Evolutionary conservation across 64 coral and sea anemone species (phyloP).

Genomic region (Stichodactyla helianthus): DNA sequence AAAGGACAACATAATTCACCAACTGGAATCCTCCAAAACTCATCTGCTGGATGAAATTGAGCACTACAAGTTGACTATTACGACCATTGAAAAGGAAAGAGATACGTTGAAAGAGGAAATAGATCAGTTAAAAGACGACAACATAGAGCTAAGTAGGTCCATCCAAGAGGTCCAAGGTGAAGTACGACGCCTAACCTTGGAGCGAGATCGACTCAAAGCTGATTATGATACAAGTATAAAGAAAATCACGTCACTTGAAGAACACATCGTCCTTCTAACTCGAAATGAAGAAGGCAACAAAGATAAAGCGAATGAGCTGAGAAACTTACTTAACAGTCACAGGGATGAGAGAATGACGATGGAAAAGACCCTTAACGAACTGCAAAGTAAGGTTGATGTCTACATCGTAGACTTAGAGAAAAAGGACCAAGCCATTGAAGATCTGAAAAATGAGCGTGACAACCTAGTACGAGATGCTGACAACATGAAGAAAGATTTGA

Average conservation of each 20-base stretch:
- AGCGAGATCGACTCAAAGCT: constrained; percentile 56
- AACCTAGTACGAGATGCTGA: constrained; percentile 48
- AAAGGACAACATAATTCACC: constrained; percentile 79
- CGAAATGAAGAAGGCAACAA: constrained; percentile 51
- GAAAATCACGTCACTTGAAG: constrained; percentile 52
- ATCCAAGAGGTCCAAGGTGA: constrained; percentile 56
- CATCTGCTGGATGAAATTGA: constrained; percentile 72
- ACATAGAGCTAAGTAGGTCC: constrained; percentile 65
- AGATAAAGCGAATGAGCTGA: constrained; percentile 69
- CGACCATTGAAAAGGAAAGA: constrained; percentile 49
- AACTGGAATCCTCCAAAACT: constrained; percentile 60
- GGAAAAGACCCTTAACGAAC: constrained; percentile 68
- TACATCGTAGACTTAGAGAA: constrained; percentile 55
- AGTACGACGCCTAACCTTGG: constrained; percentile 39
- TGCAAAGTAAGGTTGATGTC: constrained; percentile 58
- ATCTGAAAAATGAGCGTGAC: constrained; percentile 54
- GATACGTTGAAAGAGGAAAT: constrained; percentile 66
- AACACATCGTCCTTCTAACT: constrained; percentile 53
- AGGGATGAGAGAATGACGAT: constrained; percentile 54
- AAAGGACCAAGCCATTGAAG: constrained; percentile 56
- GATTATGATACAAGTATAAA: constrained; percentile 64
- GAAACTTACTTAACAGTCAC: constrained; percentile 33
- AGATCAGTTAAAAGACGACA: constrained; percentile 56
- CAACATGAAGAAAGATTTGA: constrained; percentile 68
- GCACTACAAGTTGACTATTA: constrained; percentile 45